These are phyloP conservation scores for Anarhynchus alexandrinus DNA, from an alignment of 2,113 vertebrate species.

Conservation along the genomic window DNA sequence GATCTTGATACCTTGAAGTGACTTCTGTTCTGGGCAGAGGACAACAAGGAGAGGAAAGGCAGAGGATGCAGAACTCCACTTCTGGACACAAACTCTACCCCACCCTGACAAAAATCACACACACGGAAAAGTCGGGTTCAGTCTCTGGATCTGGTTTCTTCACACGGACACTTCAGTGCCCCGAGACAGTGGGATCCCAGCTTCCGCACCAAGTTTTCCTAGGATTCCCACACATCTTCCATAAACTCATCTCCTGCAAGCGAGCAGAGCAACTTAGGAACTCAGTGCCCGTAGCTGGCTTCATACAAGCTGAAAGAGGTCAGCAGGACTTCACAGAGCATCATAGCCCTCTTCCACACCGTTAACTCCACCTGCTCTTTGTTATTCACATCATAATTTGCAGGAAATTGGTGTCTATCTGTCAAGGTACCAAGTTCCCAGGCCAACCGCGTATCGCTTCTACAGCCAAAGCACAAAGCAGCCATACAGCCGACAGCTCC, in stretches of 20 bases:
- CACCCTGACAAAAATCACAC: not conserved
- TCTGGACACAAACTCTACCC: not conserved
- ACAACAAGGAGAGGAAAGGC: not conserved
- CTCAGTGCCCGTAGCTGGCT: not conserved
- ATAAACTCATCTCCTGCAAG: not conserved
- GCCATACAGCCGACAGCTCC: not conserved
- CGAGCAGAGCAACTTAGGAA: fast-evolving
- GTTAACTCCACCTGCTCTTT: not conserved
- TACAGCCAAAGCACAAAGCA: not conserved
- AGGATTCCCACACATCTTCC: not conserved
- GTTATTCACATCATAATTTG: not conserved
- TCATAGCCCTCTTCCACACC: not conserved
- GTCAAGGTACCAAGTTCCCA: not conserved
- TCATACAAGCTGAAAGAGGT: not conserved
- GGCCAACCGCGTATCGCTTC: not conserved
- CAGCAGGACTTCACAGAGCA: not conserved
- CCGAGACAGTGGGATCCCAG: not conserved
- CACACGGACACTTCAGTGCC: not conserved
- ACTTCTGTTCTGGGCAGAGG: not conserved
- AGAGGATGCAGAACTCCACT: not conserved
- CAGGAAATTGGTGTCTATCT: not conserved
- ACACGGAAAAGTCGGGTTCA: not conserved
- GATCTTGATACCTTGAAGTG: not conserved
- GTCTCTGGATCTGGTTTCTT: not conserved
- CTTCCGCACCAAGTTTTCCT: not conserved